Evolutionary conservation across 2,888 invertebrate species (phyloP).

Genomic region (Stegophylla sp.): DNA sequence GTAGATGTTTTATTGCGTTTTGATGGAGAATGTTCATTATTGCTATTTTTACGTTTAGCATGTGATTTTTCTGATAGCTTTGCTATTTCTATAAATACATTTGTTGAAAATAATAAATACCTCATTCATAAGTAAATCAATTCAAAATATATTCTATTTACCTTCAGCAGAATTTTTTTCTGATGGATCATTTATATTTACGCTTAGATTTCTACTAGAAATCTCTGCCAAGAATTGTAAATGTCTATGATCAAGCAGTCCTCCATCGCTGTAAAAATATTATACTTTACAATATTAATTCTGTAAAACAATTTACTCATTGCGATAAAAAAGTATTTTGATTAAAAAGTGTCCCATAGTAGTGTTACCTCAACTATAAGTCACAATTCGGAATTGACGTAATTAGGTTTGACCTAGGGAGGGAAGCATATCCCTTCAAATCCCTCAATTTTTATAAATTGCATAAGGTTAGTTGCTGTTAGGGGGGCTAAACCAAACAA

Average conservation of each 20-base stretch:
- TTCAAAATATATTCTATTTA: background rate
- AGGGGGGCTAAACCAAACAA: no score
- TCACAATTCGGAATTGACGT: no score
- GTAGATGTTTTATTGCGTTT: slow-evolving; percentile 36
- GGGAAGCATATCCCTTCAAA: no score
- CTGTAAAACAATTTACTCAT: background rate
- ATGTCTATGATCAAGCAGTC: slow-evolving; percentile 32
- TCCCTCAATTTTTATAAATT: no score
- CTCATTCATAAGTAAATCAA: background rate
- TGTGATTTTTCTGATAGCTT: slow-evolving; percentile 5
- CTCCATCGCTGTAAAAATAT: slow-evolving; percentile 20
- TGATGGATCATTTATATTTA: background rate
- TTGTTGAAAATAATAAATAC: background rate
- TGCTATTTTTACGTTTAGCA: slow-evolving; percentile 28
- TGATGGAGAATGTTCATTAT: slow-evolving; percentile 32
- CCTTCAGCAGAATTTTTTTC: background rate
- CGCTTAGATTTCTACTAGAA: slow-evolving; percentile 26
- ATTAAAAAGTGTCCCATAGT: background rate
- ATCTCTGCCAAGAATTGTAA: slow-evolving; percentile 49
- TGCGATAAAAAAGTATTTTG: background rate
- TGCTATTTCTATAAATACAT: background rate
- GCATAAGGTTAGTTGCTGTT: no score
- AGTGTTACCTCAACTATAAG: no score
- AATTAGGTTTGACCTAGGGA: no score
- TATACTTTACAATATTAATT: background rate